phyloP scores from a whole-genome alignment of 2,797 vertebrate genomes.

The Silurus lanzhouensis region DNA sequence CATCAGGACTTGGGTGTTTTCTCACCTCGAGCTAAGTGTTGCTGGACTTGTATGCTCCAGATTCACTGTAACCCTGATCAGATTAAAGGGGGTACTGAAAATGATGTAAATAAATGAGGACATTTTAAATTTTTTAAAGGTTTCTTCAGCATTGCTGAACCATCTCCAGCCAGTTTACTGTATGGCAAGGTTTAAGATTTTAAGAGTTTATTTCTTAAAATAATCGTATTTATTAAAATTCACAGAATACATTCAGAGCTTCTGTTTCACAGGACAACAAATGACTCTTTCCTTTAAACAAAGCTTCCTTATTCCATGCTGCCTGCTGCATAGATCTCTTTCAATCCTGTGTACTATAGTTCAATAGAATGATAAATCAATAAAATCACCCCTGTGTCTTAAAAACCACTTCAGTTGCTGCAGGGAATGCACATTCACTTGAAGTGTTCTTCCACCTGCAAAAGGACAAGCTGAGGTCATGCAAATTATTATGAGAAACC shows the following conservation, averaged over 20 bases:
- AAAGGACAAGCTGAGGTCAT: slow-evolving; percentile 53
- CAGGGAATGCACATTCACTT: neutral
- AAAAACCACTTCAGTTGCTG: slow-evolving; percentile 31
- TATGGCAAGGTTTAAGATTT: neutral
- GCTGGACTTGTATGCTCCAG: neutral
- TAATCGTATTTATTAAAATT: too few relatives aligned
- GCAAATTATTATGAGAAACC: slow-evolving; percentile 54
- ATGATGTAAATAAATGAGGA: neutral
- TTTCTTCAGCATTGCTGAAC: neutral
- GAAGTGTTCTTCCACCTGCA: slow-evolving; percentile 29
- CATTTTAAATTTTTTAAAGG: neutral
- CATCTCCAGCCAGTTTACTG: neutral
- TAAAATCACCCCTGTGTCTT: slow-evolving; percentile 35
- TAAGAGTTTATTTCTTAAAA: too few relatives aligned
- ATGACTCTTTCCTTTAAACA: neutral
- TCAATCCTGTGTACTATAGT: slow-evolving; percentile 17
- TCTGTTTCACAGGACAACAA: neutral
- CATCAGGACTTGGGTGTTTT: neutral
- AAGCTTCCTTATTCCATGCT: neutral
- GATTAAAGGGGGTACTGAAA: neutral
- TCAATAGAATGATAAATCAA: slow-evolving; percentile 40
- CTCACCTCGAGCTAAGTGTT: neutral
- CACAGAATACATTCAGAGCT: neutral
- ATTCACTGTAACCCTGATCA: neutral
- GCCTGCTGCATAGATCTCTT: slow-evolving; percentile 1